Base-by-base conservation (phyloP, 1,140 invertebrate genomes). In the Trachymyrmex cornetzi region DNA sequence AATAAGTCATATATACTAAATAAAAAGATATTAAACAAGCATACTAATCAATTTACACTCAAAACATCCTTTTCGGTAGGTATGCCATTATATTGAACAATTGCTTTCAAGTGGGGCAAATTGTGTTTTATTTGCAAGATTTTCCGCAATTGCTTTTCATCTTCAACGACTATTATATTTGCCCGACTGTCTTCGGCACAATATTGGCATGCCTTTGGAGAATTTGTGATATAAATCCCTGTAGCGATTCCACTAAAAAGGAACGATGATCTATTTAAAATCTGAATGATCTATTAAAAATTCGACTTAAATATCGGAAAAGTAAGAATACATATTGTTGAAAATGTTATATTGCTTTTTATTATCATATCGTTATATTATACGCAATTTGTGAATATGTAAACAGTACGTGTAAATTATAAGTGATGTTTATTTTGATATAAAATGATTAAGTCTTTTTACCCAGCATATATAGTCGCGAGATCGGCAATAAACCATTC, bases 211-310 rank as follows among this genome's bases (percentile, higher is more conserved):
- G 98, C 97, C 79, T 99, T 98, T 0, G 98, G 93, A 22, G 97
- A 97, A 95, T 99, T 99, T 57, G 98, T 99, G 19, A 98, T 98
- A 94, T 99, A 99, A 92, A 99, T 98, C 84, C 99, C 98, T 57
- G 97, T 97, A 57, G 97, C 97, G 88, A 99, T 97, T 71, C 98
- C 98, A 84, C 98, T 98, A 90, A 71, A 95, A 94, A 89, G 94
- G 12, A 77, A 85, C 3, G 0, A 48, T 63, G 7, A 79, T 24
- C 12, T 74, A 77, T 77, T 71, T 75, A 75, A 57, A 38, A 38
- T 38, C 34, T 38, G 34, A 7, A 38, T 38, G 34, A 38, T 38
- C 2, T 44, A 38, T 44, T 44, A 53, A 44, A 44, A 11, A 44
- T 12, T 0, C 11, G 38, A 44, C 12, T 44, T 44, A 44, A 44